phyloP scores from a whole-genome alignment of 2,113 vertebrate genomes.

The Promerops cafer region DNA sequence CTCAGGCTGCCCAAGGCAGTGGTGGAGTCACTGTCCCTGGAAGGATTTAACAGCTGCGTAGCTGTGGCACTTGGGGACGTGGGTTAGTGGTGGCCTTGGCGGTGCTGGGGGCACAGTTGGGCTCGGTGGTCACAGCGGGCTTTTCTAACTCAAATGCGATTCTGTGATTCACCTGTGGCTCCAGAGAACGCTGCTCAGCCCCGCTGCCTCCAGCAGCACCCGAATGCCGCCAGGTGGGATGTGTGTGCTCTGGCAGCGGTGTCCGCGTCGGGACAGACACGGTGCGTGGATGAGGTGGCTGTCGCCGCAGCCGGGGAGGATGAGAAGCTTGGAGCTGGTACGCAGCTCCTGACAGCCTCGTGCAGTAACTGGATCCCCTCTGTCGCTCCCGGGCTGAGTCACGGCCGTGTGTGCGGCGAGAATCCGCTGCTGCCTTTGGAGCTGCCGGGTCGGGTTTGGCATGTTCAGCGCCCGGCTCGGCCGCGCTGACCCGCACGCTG shows the following conservation, averaged over 20 bases:
- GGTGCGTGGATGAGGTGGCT: not conserved
- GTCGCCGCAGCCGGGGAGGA: not conserved
- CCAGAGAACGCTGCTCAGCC: not conserved
- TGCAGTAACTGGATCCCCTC: not conserved
- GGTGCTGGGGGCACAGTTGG: not conserved
- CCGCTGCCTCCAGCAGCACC: not conserved
- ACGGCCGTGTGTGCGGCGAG: accelerated
- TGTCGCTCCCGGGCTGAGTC: not conserved
- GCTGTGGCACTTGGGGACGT: not conserved
- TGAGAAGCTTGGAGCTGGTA: not conserved
- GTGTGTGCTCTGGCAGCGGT: accelerated
- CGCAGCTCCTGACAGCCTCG: not conserved
- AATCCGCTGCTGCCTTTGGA: accelerated
- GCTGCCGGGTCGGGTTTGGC: accelerated
- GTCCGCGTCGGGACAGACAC: accelerated
- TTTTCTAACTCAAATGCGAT: not conserved
- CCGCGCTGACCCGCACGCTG: accelerated
- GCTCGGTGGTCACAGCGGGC: not conserved
- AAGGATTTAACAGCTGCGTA: not conserved
- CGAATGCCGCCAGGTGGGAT: not conserved
- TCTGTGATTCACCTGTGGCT: not conserved
- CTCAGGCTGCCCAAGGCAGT: not conserved
- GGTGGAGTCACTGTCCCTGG: not conserved
- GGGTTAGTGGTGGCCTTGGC: not conserved
- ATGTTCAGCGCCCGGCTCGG: accelerated